A percentile compares a stretch with the other conserved stretches of the same genome.
Evolutionary conservation across 1,140 invertebrate genomes (phyloP).

Genomic region (Drosophila saltans): DNA sequence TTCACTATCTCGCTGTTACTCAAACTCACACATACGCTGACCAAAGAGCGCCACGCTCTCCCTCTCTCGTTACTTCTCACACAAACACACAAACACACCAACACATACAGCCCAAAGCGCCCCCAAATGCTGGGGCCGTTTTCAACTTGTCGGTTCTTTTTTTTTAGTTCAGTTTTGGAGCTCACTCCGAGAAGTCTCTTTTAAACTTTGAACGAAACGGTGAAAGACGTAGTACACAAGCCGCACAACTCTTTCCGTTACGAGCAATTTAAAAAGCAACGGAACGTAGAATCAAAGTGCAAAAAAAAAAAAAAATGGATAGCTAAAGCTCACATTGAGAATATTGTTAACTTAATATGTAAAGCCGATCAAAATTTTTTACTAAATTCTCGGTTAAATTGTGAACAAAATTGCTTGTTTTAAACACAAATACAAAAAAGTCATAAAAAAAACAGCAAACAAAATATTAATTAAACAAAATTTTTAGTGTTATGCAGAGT

Average conservation of each 20-base stretch:
- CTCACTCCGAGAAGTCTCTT: conserved; percentile 15
- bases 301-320: conserved; percentile 29
- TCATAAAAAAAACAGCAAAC: not conserved
- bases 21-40: not conserved
- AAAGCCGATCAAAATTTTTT: conserved; percentile 24
- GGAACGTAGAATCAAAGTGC: conserved; percentile 22
- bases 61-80: not conserved
- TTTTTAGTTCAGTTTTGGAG: conserved; percentile 27
- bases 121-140: not conserved
- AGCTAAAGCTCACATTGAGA: conserved; percentile 42
- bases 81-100: not conserved
- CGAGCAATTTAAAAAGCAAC: conserved; percentile 35
- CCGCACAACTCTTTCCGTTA: conserved; percentile 29
- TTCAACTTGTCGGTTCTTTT: not conserved
- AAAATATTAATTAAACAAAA: conserved; percentile 17
- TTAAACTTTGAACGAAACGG: not conserved
- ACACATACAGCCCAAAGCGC: not conserved
- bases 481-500: conserved; percentile 62
- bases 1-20: not conserved
- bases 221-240: conserved; percentile 5
- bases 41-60: not conserved
- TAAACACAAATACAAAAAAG: conserved; percentile 11
- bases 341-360: conserved; percentile 57
- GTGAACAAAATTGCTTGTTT: conserved; percentile 45
- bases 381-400: conserved; percentile 30